A percentile compares a stretch with the other conserved stretches of the same genome.
Conservation (phyloP, 2,888 invertebrate species). For the Camptogramma bilineatum region DNA sequence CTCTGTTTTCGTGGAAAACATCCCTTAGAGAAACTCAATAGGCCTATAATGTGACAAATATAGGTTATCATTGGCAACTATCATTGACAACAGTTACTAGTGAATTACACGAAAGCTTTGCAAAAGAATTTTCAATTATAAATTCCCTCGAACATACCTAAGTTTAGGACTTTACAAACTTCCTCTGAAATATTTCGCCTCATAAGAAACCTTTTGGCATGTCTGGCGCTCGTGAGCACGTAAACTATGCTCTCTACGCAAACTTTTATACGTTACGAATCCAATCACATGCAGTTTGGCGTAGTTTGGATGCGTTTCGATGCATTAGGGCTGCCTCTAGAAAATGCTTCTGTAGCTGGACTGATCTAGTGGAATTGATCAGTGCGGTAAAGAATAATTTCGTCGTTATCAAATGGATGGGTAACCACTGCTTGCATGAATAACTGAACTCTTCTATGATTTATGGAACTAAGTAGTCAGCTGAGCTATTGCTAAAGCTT, state of each 20-base stretch:
- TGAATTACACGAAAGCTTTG: slow-evolving; percentile 2
- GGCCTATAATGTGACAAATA: no score
- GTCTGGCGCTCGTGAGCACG: slow-evolving; percentile 50
- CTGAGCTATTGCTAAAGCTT: no score
- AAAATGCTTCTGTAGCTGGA: background rate
- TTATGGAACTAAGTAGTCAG: no score
- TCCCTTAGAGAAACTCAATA: no score
- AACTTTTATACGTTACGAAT: slow-evolving; percentile 71
- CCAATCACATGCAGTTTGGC: slow-evolving; percentile 71
- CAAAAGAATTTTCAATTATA: slow-evolving; percentile 1
- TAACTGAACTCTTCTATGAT: no score
- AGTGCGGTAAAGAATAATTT: no score
- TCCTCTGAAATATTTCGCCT: slow-evolving; percentile 41
- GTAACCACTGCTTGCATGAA: no score
- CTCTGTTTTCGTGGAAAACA: no score
- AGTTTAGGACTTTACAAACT: slow-evolving; percentile 41
- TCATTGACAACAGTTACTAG: no score
- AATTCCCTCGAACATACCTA: slow-evolving; percentile 17
- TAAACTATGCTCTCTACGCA: slow-evolving; percentile 70
- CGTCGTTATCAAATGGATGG: no score
- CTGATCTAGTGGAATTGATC: no score
- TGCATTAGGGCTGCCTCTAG: slow-evolving; percentile 36
- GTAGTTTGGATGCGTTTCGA: slow-evolving; percentile 51
- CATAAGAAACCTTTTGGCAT: slow-evolving; percentile 47
- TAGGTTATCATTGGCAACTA: no score